These are phyloP conservation scores for Heliconius ismenius DNA, from an alignment of 2,888 invertebrate species.

Conservation along the genomic window DNA sequence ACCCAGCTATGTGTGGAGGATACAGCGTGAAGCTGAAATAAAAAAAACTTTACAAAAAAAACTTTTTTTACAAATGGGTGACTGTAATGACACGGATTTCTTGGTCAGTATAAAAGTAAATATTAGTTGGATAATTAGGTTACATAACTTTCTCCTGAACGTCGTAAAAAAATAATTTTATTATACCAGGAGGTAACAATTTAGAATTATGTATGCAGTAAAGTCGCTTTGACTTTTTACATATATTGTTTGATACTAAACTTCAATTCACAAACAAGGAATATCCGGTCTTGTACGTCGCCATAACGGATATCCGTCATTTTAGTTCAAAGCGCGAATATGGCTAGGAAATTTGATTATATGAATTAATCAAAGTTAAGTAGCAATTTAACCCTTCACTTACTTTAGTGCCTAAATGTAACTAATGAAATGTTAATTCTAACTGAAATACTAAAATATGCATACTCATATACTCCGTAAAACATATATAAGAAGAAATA, in stretches of 20 bases:
- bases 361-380: not conserved
- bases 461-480: no score
- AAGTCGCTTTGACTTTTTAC: not conserved
- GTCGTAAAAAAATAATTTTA: no score
- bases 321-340: constrained; percentile 23
- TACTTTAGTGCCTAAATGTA: no score
- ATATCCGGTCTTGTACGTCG: constrained; percentile 19
- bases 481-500: not conserved
- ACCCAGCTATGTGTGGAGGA: no score
- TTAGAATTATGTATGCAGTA: not conserved
- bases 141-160: no score
- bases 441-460: not conserved
- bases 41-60: no score
- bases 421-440: no score
- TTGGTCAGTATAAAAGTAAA: no score
- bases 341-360: constrained; percentile 18
- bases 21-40: no score
- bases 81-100: no score
- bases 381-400: not conserved
- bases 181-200: not conserved
- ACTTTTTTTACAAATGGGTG: no score
- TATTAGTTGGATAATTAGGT: no score
- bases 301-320: constrained; percentile 23
- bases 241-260: not conserved
- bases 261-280: constrained; percentile 21